phyloP scores from a whole-genome alignment of 2,113 vertebrate species.

The Aegithalos caudatus region DNA sequence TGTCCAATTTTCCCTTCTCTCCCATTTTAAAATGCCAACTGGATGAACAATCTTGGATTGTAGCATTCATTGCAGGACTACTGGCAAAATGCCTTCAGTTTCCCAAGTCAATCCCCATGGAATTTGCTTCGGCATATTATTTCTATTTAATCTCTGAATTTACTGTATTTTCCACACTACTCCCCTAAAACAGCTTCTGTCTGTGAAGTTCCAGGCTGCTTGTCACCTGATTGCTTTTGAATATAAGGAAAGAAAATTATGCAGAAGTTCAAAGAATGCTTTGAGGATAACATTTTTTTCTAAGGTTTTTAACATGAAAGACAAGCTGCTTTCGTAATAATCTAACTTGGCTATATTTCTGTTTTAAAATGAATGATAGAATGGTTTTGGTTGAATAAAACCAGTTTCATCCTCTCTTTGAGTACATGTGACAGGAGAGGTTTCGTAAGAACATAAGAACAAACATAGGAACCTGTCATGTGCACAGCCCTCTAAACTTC shows the following conservation, averaged over 20 bases:
- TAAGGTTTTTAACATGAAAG: background rate
- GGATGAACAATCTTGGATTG: background rate
- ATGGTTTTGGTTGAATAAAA: background rate
- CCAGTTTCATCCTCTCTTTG: background rate
- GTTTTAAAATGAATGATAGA: background rate
- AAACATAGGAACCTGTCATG: background rate
- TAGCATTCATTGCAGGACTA: background rate
- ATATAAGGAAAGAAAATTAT: background rate
- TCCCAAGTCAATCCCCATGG: background rate
- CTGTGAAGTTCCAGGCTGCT: background rate
- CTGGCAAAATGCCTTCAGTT: background rate
- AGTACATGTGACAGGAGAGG: accelerated
- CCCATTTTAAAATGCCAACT: background rate
- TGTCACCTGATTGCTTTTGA: background rate
- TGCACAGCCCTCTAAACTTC: background rate
- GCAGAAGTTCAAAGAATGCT: background rate
- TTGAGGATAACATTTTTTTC: background rate
- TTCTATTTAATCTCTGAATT: background rate
- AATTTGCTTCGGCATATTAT: background rate
- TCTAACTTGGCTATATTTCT: background rate
- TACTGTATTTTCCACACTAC: background rate
- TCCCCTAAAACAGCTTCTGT: background rate
- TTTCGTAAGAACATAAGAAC: background rate
- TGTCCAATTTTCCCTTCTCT: background rate
- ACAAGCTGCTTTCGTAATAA: background rate